Conservation (phyloP, 2,888 invertebrate species). For the Pocota personata region DNA sequence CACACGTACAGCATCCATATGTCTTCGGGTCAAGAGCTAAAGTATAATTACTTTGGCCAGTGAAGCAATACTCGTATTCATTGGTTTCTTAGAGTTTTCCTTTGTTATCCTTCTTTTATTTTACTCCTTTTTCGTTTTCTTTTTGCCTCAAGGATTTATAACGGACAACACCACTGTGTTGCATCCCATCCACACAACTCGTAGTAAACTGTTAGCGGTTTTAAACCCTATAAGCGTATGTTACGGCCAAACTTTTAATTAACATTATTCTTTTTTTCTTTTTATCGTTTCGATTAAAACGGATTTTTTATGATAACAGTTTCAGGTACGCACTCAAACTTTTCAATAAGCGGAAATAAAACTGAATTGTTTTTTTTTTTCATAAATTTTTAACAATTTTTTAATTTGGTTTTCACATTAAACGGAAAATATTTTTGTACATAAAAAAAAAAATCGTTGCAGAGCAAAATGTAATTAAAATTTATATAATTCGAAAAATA, state of each 20-base stretch:
- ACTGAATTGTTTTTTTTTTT: not conserved
- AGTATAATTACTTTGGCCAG: constrained; percentile 43
- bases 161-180: not conserved
- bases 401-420: not conserved
- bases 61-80: constrained; percentile 41
- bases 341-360: not conserved
- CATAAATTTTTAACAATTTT: not conserved
- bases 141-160: not conserved
- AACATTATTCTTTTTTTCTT: not conserved
- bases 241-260: not conserved
- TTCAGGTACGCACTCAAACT: not conserved
- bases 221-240: not conserved
- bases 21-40: constrained; percentile 40
- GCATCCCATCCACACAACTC: not conserved
- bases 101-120: constrained; percentile 1
- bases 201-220: not conserved
- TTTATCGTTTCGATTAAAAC: not conserved
- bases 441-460: constrained; percentile 29
- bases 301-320: not conserved
- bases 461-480: constrained; percentile 50
- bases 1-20: constrained; percentile 40
- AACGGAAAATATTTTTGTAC: constrained; percentile 50
- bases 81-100: constrained; percentile 49
- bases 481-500: constrained; percentile 32
- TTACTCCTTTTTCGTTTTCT: not conserved